These are phyloP conservation scores for Pristionchus japonicus DNA, from an alignment of 2,888 invertebrate species.

Conservation along the genomic window DNA sequence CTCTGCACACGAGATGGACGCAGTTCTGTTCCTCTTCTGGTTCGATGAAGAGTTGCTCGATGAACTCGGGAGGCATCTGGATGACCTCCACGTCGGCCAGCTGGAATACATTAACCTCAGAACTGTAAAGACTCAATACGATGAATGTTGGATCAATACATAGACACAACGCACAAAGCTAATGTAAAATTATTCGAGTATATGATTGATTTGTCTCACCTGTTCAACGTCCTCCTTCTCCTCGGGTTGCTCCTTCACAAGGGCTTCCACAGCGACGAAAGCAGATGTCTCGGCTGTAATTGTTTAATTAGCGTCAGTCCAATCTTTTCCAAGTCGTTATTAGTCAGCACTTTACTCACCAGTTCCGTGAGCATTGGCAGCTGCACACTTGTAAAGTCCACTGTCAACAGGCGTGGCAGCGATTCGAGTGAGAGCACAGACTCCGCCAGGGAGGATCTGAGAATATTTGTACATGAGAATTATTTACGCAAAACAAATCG, in stretches of 20 bases:
- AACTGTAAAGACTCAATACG: neutral
- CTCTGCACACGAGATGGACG: conserved; percentile 60
- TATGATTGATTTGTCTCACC: neutral
- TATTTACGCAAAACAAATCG: neutral
- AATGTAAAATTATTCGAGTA: too few relatives aligned
- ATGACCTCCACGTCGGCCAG: conserved; percentile 15
- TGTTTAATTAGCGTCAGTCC: too few relatives aligned
- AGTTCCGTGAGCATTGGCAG: conserved; percentile 62
- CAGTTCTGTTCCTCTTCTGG: conserved; percentile 57
- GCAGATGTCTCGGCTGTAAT: conserved; percentile 61
- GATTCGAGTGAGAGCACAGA: conserved; percentile 62
- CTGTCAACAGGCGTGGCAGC: conserved; percentile 59
- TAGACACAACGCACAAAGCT: neutral
- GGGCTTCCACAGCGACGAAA: conserved; percentile 52
- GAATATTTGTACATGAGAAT: neutral
- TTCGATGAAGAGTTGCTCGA: conserved; percentile 59
- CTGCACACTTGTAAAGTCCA: conserved; percentile 65
- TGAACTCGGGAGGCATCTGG: conserved; percentile 61
- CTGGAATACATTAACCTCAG: neutral
- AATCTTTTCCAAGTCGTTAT: neutral
- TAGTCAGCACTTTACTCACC: neutral
- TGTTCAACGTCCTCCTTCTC: conserved; percentile 11
- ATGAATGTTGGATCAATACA: neutral
- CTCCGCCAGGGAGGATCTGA: conserved; percentile 57
- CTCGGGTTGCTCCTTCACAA: neutral